These are phyloP conservation scores for Luffia ferchaultella DNA, from an alignment of 2,888 invertebrate genomes.

Conservation along the genomic window DNA sequence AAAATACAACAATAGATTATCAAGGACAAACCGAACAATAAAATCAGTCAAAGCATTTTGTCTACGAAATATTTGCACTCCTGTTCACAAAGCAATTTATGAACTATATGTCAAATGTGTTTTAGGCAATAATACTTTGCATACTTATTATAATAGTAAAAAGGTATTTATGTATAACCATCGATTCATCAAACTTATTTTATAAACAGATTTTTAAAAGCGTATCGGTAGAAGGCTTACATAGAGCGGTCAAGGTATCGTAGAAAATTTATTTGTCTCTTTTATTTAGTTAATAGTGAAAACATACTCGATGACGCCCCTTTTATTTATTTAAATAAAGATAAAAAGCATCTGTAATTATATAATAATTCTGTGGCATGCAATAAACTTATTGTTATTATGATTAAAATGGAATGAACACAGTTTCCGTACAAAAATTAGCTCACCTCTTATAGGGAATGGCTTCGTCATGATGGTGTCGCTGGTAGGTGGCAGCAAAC, in stretches of 20 bases:
- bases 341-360: background rate
- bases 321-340: background rate
- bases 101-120: no score
- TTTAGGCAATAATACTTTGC: no score
- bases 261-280: background rate
- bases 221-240: no score
- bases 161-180: no score
- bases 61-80: no score
- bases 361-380: background rate
- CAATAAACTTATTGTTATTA: background rate
- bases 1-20: background rate
- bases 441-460: conserved; percentile 82
- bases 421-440: conserved; percentile 4
- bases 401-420: background rate
- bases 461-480: conserved; percentile 91
- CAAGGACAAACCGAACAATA: background rate
- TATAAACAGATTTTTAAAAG: no score
- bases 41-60: background rate
- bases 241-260: no score
- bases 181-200: no score
- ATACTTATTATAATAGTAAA: no score
- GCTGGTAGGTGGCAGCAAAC: conserved; percentile 78
- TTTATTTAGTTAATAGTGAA: background rate
- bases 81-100: no score
- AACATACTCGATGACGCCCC: no score